These are phyloP conservation scores for Astyanax mexicanus DNA, from an alignment of 2,797 vertebrate genomes.

Conservation along the genomic window DNA sequence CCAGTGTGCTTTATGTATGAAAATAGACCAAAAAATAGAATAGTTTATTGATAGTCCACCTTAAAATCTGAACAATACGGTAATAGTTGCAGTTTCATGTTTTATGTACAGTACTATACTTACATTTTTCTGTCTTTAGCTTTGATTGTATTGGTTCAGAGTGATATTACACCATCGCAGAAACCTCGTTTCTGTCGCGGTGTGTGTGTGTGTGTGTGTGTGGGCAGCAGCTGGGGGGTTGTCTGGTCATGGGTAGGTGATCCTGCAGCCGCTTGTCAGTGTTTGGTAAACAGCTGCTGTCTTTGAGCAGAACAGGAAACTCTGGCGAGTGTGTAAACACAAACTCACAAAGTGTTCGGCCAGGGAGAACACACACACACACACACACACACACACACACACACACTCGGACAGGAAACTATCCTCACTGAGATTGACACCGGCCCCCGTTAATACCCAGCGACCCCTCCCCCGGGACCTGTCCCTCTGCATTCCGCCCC, in stretches of 20 bases:
- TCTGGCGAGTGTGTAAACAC: slow-evolving; percentile 70
- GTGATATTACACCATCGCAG: too few relatives aligned
- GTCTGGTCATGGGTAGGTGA: slow-evolving; percentile 57
- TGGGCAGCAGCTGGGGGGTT: slow-evolving; percentile 62
- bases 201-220: slow-evolving; percentile 8
- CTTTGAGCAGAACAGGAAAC: slow-evolving; percentile 69
- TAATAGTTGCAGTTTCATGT: too few relatives aligned
- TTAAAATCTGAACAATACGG: too few relatives aligned
- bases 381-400: too few relatives aligned
- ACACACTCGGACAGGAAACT: slow-evolving; percentile 54
- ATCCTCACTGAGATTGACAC: slow-evolving; percentile 50
- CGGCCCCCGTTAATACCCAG: slow-evolving; percentile 49
- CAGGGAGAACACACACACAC: slow-evolving; percentile 64
- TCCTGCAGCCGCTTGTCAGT: slow-evolving; percentile 49
- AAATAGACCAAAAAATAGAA: too few relatives aligned
- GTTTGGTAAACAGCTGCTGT: slow-evolving; percentile 63
- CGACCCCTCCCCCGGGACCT: slow-evolving; percentile 24
- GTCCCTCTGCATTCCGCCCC: slow-evolving; percentile 53
- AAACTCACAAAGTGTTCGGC: slow-evolving; percentile 64
- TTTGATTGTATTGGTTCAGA: too few relatives aligned
- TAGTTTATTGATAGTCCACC: too few relatives aligned
- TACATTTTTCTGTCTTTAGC: too few relatives aligned
- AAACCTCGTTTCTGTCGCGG: neutral
- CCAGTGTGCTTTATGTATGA: too few relatives aligned
- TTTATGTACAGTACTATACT: too few relatives aligned